Percentiles rank a stretch among this genome's conserved stretches.
Evolutionary conservation across 2,888 invertebrate species (phyloP).

Genomic region (Invenusta paracnida): DNA sequence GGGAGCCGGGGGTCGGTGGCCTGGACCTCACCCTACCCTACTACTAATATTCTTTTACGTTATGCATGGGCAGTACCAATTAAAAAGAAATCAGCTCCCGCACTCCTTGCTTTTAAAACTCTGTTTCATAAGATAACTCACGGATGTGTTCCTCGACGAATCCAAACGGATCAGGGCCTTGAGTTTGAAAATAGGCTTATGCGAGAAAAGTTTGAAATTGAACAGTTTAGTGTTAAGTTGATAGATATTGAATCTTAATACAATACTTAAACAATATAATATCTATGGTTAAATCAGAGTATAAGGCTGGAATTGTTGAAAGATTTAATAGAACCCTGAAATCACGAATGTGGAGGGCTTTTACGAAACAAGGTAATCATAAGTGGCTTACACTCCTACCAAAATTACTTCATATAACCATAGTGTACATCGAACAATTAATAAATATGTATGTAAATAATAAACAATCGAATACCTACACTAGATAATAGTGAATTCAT

Average conservation of each 20-base stretch:
- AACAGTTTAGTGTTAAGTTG: conserved; percentile 11
- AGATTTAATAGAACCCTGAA: not conserved
- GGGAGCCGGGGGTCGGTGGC: too few relatives aligned
- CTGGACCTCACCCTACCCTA: too few relatives aligned
- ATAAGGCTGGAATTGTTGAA: not conserved
- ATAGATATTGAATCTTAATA: too few relatives aligned
- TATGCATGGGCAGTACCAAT: not conserved
- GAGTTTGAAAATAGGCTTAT: not conserved
- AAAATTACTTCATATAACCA: conserved; percentile 11
- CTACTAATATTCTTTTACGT: not conserved
- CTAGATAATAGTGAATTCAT: too few relatives aligned
- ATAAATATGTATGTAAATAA: too few relatives aligned
- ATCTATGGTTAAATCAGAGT: conserved; percentile 11
- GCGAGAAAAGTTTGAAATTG: conserved; percentile 5
- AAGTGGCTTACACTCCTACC: conserved; percentile 23
- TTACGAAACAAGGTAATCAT: not conserved
- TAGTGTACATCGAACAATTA: not conserved
- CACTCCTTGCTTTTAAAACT: not conserved
- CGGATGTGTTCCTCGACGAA: not conserved
- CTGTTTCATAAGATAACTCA: not conserved
- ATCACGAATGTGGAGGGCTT: conserved; percentile 2
- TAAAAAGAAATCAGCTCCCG: not conserved
- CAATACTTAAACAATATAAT: too few relatives aligned
- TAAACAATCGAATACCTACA: too few relatives aligned
- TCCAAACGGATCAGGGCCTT: not conserved